These are phyloP conservation scores for Hippocampus abdominalis DNA, from an alignment of 2,113 vertebrate genomes.

Conservation along the genomic window DNA sequence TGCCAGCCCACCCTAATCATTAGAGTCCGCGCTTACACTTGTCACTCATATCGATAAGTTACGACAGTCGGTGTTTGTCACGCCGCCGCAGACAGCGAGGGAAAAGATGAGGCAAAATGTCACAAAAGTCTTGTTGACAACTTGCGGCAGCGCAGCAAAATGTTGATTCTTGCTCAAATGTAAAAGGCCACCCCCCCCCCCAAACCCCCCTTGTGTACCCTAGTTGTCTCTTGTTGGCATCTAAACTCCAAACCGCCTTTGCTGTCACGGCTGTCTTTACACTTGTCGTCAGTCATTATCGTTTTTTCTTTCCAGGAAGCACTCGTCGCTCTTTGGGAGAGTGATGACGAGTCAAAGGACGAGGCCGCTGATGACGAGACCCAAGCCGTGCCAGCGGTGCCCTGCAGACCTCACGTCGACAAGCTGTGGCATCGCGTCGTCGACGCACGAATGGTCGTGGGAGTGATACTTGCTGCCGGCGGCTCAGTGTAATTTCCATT, in stretches of 20 bases:
- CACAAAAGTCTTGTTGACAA: neutral
- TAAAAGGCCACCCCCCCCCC: neutral
- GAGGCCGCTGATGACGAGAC: slow-evolving; percentile 50
- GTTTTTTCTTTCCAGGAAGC: slow-evolving; percentile 71
- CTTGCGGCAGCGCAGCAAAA: neutral
- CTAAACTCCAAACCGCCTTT: slow-evolving; percentile 29
- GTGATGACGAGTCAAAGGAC: slow-evolving; percentile 69
- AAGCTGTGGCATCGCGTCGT: slow-evolving; percentile 84
- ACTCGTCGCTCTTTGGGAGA: slow-evolving; percentile 85
- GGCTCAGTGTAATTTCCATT: slow-evolving; percentile 71
- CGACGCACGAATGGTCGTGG: slow-evolving; percentile 80
- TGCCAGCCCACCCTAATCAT: neutral
- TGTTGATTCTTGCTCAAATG: neutral
- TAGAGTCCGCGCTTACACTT: neutral
- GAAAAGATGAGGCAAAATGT: neutral
- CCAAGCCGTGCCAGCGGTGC: slow-evolving; percentile 32
- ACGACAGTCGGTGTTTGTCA: neutral
- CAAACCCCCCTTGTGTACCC: neutral
- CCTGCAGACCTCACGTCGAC: slow-evolving; percentile 66
- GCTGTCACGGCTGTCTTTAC: slow-evolving; percentile 42
- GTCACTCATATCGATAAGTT: slow-evolving; percentile 25
- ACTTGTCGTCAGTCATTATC: slow-evolving; percentile 48
- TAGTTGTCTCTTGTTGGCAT: slow-evolving; percentile 22
- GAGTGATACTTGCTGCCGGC: slow-evolving; percentile 73
- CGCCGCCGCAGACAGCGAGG: neutral